Evolutionary conservation across 2,113 vertebrate genomes (phyloP).

Genomic region (Elaphurus davidianus): DNA sequence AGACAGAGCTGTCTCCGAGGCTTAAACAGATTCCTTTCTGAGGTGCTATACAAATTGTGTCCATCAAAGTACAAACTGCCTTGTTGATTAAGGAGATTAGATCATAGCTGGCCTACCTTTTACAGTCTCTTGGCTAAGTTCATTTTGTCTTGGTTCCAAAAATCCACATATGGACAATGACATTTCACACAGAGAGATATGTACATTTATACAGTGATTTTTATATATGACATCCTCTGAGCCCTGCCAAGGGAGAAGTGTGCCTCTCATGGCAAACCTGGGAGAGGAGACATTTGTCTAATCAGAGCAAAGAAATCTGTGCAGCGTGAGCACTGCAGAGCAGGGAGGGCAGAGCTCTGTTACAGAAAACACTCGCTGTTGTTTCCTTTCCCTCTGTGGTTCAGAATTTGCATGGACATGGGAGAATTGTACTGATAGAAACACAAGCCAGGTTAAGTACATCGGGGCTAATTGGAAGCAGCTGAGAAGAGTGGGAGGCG

Average conservation of each 20-base stretch:
- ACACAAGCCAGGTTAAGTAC: not conserved
- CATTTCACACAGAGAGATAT: not conserved
- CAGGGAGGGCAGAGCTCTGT: not conserved
- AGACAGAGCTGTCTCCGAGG: accelerated
- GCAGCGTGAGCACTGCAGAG: not conserved
- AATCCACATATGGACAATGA: not conserved
- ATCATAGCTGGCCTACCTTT: not conserved
- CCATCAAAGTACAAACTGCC: not conserved
- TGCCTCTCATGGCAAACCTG: not conserved
- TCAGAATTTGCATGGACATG: not conserved
- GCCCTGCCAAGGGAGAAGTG: not conserved
- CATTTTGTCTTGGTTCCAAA: not conserved
- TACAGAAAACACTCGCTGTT: not conserved
- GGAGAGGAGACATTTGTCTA: not conserved
- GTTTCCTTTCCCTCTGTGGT: not conserved
- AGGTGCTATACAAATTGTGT: not conserved
- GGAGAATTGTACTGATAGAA: not conserved
- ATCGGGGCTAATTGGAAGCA: slow-evolving; percentile 61
- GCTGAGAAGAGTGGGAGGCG: slow-evolving; percentile 4
- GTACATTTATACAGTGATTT: not conserved
- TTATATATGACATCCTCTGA: not conserved
- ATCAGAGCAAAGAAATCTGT: not conserved
- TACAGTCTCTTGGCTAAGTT: not conserved
- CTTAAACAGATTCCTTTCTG: not conserved
- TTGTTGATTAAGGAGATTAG: not conserved